phyloP scores from a whole-genome alignment of 2,113 vertebrate species.

The Lates calcarifer region DNA sequence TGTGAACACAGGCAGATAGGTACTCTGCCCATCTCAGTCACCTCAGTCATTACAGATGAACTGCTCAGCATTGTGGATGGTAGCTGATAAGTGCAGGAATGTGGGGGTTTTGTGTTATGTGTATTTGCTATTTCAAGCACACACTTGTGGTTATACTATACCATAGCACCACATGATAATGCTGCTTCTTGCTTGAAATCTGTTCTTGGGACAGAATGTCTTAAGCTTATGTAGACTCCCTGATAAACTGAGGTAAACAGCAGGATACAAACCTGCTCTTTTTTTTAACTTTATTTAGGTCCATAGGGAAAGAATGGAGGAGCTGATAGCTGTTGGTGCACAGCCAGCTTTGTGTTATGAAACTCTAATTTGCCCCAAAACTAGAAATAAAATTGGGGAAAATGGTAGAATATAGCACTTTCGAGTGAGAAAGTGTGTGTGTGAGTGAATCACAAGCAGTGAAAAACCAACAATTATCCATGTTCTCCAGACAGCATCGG shows the following conservation, averaged over 20 bases:
- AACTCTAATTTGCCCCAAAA: no score
- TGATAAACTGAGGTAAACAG: neutral
- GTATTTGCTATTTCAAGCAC: neutral
- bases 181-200: neutral
- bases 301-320: neutral
- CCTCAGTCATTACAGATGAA: slow-evolving; percentile 17
- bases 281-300: neutral
- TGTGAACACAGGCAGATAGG: slow-evolving; percentile 15
- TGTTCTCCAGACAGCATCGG: no score
- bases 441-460: neutral
- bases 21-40: slow-evolving; percentile 25
- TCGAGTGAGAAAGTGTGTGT: no score
- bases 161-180: neutral
- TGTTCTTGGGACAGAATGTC: no score
- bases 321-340: neutral
- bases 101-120: neutral
- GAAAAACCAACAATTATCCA: no score
- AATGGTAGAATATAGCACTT: no score
- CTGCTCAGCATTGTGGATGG: slow-evolving; percentile 4
- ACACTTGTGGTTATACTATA: no score
- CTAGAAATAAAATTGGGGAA: no score
- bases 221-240: neutral
- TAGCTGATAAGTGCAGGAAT: neutral
- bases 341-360: neutral
- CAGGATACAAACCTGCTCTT: neutral